These are phyloP conservation scores for Okapia johnstoni DNA, from an alignment of 2,113 vertebrate species.

Conservation along the genomic window DNA sequence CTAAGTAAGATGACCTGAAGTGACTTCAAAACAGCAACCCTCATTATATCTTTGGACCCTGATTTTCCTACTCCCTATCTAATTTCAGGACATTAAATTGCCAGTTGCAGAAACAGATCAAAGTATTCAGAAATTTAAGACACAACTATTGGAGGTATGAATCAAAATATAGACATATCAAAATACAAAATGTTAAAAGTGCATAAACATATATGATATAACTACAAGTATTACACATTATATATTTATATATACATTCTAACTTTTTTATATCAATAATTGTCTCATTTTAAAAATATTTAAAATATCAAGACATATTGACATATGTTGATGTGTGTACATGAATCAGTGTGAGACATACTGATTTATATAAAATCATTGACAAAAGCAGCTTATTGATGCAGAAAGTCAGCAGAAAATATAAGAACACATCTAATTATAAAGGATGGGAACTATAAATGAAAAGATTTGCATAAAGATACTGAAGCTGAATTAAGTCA, in stretches of 20 bases:
- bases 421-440: background rate
- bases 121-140: slow-evolving; percentile 7
- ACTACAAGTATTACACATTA: background rate
- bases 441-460: background rate
- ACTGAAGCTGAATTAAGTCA: background rate
- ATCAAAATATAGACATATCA: slow-evolving; percentile 1
- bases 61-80: background rate
- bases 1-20: background rate
- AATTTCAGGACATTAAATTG: slow-evolving; percentile 2
- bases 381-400: background rate
- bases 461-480: background rate
- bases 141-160: background rate
- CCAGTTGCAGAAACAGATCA: background rate
- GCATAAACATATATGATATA: background rate
- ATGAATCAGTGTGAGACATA: background rate
- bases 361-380: background rate
- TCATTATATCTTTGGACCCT: background rate
- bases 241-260: background rate
- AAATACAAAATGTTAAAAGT: background rate
- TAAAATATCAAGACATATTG: background rate
- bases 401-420: background rate
- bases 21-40: background rate
- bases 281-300: background rate
- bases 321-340: background rate
- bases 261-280: background rate